phyloP scores from a whole-genome alignment of 2,113 vertebrate genomes.

The Eudyptes chrysolophus region DNA sequence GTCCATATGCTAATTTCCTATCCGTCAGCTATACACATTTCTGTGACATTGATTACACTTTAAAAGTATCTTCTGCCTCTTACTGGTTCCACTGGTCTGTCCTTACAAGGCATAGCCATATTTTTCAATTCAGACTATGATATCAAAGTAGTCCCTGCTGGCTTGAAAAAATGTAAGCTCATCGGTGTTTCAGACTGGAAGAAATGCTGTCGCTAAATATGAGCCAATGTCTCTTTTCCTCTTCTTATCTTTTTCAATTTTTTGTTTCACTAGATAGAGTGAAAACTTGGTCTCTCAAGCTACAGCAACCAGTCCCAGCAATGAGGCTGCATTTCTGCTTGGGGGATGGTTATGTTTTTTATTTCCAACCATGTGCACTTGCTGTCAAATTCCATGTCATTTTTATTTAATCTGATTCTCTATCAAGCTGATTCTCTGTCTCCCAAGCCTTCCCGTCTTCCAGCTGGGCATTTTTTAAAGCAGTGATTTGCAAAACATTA shows the following conservation, averaged over 20 bases:
- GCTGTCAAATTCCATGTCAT: slow-evolving; percentile 24
- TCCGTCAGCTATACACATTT: background rate
- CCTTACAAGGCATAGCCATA: background rate
- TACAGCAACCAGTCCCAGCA: background rate
- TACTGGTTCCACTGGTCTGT: background rate
- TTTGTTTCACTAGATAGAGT: background rate
- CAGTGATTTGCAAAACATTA: slow-evolving; percentile 62
- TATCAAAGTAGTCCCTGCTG: background rate
- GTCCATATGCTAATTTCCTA: background rate
- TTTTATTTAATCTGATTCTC: slow-evolving; percentile 51
- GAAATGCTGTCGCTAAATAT: slow-evolving; percentile 28
- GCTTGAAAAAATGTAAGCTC: background rate
- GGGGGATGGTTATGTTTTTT: background rate
- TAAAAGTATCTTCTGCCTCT: background rate
- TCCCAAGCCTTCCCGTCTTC: slow-evolving; percentile 28
- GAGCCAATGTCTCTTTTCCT: background rate
- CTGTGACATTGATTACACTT: background rate
- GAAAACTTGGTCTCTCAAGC: background rate
- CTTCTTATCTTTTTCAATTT: background rate
- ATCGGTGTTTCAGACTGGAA: background rate
- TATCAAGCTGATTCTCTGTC: slow-evolving; percentile 39
- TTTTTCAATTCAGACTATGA: background rate
- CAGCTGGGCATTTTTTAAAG: slow-evolving; percentile 55
- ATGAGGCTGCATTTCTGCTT: slow-evolving; percentile 23
- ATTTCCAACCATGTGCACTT: background rate